Evolutionary conservation across 2,888 invertebrate genomes (phyloP), one percentile per base, ranked within the genome.

Genomic region (Eristalis intricaria): DNA sequence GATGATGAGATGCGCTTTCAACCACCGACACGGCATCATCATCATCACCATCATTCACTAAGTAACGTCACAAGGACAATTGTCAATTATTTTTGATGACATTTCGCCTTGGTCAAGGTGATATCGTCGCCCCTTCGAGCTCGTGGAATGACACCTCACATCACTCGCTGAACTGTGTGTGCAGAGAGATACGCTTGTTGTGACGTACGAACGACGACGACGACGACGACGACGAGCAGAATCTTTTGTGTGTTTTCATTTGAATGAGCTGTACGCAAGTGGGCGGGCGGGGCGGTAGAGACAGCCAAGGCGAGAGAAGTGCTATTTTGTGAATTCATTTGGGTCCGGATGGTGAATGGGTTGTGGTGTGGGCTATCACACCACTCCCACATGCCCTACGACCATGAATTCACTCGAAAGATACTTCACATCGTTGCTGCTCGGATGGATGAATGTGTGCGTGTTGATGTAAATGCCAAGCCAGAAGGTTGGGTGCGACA

Each of bases 31-130:
- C 50, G 19, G 0, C 56, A 22, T n/a, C 22, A 56, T 19, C 56
- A 71, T 13, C 26, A 50, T 2, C 35, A 22, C 10, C 50, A 11
- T 71, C 56, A 13, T 38, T 4, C 19, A 50, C 19, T 19, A 19
- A 19, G 19, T 50, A 50, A 50, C 50, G 50, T n/a, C 43, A 15
- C 81, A 85, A 81, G 85, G 81, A 77, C 81, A 81, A 81, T 85
- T 85, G 85, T 69, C 85, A 85, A 84, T 85, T 85, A 81, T 56
- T 85, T 85, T 81, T 74, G 63, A 65, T 77, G 73, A 69, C 77
- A 81, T 65, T 64, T 60, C 40, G 50, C 64, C 73, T 81, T 81
- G 85, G 77, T 73, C 85, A 85, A 77, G 77, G 74, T n/a, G 29
- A 60, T 56, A 26, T 22, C 26, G n/a, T n/a, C n/a, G n/a, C 2